Evolutionary conservation across 1,140 invertebrate species (phyloP).

Genomic region (Aphelinus atriplicis): DNA sequence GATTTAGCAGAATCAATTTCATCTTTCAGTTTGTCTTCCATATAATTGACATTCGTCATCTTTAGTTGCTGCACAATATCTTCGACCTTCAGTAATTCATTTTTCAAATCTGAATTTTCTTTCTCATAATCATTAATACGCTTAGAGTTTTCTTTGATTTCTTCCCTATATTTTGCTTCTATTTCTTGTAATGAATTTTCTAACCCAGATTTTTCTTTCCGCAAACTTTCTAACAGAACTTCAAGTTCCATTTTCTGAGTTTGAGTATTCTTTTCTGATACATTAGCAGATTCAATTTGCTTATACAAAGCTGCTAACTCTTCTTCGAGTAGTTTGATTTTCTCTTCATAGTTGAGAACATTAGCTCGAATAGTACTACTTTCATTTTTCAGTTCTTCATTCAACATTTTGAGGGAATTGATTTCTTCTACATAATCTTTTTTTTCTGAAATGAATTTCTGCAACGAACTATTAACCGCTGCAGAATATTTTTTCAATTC

Average conservation of each 20-base stretch:
- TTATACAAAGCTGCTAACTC: constrained; percentile 43
- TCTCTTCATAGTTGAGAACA: constrained; percentile 27
- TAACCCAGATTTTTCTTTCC: constrained; percentile 29
- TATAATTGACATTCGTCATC: constrained; percentile 17
- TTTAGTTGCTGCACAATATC: constrained; percentile 15
- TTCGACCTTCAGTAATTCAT: constrained; percentile 46
- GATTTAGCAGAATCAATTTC: constrained; percentile 46
- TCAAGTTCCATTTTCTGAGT: constrained; percentile 41
- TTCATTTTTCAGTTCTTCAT: constrained; percentile 40
- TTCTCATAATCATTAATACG: constrained; percentile 31
- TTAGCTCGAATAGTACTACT: constrained; percentile 13
- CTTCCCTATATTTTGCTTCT: constrained; percentile 15
- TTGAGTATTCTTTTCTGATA: constrained; percentile 27
- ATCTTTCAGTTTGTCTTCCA: constrained; percentile 34
- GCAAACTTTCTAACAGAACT: constrained; percentile 33
- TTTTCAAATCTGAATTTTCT: constrained; percentile 49
- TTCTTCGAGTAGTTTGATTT: constrained; percentile 45
- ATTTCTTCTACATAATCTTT: not conserved
- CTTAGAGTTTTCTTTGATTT: constrained; percentile 32
- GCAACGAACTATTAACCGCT: not conserved
- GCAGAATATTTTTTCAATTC: constrained; percentile 13
- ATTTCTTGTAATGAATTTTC: not conserved
- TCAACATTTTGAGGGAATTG: constrained; percentile 9
- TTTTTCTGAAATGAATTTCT: constrained; percentile 14
- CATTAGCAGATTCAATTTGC: constrained; percentile 38